Evolutionary conservation across 2,888 invertebrate species (phyloP), one percentile per base, ranked within the genome.

Genomic region (Pegoplata infirma): DNA sequence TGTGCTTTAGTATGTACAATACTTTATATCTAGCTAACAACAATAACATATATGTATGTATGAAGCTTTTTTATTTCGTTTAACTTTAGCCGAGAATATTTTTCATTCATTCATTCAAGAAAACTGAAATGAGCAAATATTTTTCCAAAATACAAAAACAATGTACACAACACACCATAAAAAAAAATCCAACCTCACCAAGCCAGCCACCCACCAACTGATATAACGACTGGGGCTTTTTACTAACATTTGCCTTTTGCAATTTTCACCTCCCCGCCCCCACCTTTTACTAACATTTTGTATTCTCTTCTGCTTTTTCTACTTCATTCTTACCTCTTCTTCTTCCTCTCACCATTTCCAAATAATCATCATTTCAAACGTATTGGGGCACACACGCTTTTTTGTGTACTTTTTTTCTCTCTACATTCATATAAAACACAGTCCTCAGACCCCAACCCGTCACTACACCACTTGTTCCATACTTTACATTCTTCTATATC

Each of bases 21-120:
- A 61, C 32, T 19, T 28, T 47, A 28, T 61, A 23, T 17, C 36
- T 49, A 49, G n/a, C 23, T 32, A 49, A n/a, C 16, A 49, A 49
- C 51, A 63, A 46, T 17, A 61, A 47, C 46, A 23, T 14, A 19
- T 23, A 47, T 8, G 12, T 59, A 51, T 53, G 10, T 17, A 49
- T 59, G 28, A 63, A 66, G 51, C 76, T 73, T 67, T 61, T 72
- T 53, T 68, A 32, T 55, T 72, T 67, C 28, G 51, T 53, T 16
- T 49, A 51, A 63, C 19, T 72, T 66, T 23, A 44, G 16, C n/a
- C 49, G 78, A 74, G 55, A 61, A 78, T 47, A 59, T 61, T 66
- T 64, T 74, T 71, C 61, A 74, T 49, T 66, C 66, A 79, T 79
- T 79, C 79, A 79, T 79, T 79, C 71, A 79, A 75, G 74, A 79